Conservation (phyloP, 1,140 invertebrate genomes). For the Polypedilum vanderplanki region DNA sequence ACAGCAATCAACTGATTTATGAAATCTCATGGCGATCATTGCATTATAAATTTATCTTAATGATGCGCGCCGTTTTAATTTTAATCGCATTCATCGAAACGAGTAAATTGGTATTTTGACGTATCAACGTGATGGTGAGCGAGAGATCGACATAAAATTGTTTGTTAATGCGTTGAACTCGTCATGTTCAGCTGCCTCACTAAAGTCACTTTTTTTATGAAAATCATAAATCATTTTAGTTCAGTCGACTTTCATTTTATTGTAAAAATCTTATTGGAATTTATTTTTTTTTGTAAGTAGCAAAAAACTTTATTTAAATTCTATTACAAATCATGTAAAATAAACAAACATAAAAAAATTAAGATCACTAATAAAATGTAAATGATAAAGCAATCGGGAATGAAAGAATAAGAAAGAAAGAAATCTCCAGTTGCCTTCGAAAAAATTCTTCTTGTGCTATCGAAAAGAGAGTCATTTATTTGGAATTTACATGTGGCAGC, state of each 20-base stretch:
- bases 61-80: slow-evolving; percentile 11
- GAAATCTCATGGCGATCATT: slow-evolving; percentile 3
- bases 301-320: too few species aligned
- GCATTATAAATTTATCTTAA: slow-evolving; percentile 24
- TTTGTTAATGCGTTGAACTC: not conserved
- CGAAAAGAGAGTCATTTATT: not conserved
- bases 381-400: too few species aligned
- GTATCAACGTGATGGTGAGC: not conserved
- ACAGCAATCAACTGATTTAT: slow-evolving; percentile 20
- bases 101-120: not conserved
- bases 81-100: slow-evolving; percentile 14
- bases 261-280: too few species aligned
- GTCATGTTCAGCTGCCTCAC: not conserved
- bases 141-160: slow-evolving; percentile 11
- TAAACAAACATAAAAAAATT: too few species aligned
- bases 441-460: not conserved
- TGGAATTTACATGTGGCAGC: slow-evolving; percentile 10
- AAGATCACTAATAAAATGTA: too few species aligned
- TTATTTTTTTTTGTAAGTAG: too few species aligned
- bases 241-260: too few species aligned
- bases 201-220: slow-evolving; percentile 22
- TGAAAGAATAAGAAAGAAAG: not conserved
- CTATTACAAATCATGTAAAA: too few species aligned
- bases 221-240: slow-evolving; percentile 17
- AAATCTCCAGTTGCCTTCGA: not conserved